Evolutionary conservation across 2,888 invertebrate genomes (phyloP), one percentile per base, ranked within the genome.

Genomic region (Thymelicus lineola): DNA sequence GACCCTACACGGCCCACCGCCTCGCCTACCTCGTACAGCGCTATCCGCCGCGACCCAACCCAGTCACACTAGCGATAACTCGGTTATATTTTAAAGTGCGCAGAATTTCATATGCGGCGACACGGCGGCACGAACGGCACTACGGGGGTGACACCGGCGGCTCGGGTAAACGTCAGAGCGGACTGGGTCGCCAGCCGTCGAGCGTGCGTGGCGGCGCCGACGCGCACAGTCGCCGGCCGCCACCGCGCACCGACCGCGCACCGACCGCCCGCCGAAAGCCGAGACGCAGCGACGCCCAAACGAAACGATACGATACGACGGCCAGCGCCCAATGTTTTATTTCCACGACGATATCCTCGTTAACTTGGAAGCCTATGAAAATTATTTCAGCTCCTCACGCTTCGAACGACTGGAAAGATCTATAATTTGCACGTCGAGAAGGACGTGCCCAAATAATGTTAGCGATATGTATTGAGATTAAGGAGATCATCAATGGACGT

Each of bases 251-350:
- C 85, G 85, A 42, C 42, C 42, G 42, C 42, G 42, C 42, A 42
- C 85, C 85, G 85, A 83, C 88, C 84, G 86, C 90, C 86, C 88
- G 88, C 88, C 88, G 85, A 86, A 83, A 85, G 87, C 89, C 88
- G 91, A 92, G 91, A 93, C 93, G 92, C 88, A 91, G 90, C 90
- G 93, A 92, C 93, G 93, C 92, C 92, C 93, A 89, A 90, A 88
- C 88, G 88, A 81, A 86, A 42, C 42, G 42, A 42, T 42, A 42
- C 42, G 42, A 42, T 42, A 85, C 83, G 82, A 78, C 87, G 86
- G 87, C 86, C 87, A 87, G 87, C 89, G 87, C 89, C 90, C 79
- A 77, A 73, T 71, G 45, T 60, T 65, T 35, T 63, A 48, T 57
- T 62, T 62, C 45, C 10, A 42, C 45, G 0, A 64, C 53, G 9